Percentiles rank a stretch among this genome's conserved stretches.
Conservation (phyloP, 2,113 vertebrate species). For the Argyrosomus japonicus region DNA sequence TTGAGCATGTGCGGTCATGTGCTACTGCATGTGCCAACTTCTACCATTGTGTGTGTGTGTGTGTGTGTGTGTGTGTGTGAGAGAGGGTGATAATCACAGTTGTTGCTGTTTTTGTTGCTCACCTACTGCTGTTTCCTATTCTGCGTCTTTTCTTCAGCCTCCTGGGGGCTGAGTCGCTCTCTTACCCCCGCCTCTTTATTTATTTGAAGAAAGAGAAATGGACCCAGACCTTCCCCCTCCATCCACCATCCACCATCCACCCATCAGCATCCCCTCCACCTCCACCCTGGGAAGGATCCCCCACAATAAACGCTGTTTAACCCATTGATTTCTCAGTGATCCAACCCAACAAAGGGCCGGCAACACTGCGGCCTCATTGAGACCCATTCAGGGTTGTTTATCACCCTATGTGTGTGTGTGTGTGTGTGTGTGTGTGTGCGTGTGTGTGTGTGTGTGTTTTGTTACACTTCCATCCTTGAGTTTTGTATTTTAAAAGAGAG, state of each 20-base stretch:
- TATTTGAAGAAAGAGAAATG: constrained; percentile 60
- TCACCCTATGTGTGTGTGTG: constrained; percentile 1
- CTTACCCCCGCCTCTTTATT: constrained; percentile 46
- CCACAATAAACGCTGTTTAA: constrained; percentile 61
- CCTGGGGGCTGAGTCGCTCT: constrained; percentile 47
- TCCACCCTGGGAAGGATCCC: constrained; percentile 58
- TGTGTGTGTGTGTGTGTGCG: not conserved
- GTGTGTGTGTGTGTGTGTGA: constrained; percentile 29
- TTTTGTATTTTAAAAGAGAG: too few species aligned
- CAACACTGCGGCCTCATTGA: constrained; percentile 32
- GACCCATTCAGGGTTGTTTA: constrained; percentile 41
- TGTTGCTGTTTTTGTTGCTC: constrained; percentile 55
- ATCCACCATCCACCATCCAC: constrained; percentile 29
- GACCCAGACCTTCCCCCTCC: constrained; percentile 38
- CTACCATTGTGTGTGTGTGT: constrained; percentile 17
- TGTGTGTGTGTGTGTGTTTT: not conserved
- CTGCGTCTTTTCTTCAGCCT: constrained; percentile 52
- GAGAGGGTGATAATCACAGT: constrained; percentile 42
- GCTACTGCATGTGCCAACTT: constrained; percentile 46
- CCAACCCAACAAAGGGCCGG: constrained; percentile 57
- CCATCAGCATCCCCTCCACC: constrained; percentile 26
- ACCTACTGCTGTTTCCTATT: constrained; percentile 59
- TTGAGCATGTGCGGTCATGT: constrained; percentile 40
- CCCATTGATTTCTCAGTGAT: constrained; percentile 25
- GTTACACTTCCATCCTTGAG: too few species aligned